Percentiles rank a stretch among this genome's conserved stretches.
These are phyloP conservation scores for Ernsta delagoae DNA, from an alignment of 2,888 invertebrate genomes.

Conservation along the genomic window DNA sequence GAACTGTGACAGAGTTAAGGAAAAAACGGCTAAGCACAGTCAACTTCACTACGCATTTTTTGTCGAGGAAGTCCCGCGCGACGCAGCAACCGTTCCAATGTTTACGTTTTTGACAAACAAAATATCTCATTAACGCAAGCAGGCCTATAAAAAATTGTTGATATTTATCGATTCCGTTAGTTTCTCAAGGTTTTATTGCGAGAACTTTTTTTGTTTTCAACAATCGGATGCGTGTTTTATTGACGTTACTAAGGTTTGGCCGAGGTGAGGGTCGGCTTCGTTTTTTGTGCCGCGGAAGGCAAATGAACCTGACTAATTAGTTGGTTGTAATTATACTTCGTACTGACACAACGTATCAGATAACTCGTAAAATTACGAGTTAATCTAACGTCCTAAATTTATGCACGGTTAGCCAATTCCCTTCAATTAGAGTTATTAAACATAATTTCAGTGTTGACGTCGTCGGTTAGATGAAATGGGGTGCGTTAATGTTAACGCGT, in stretches of 20 bases:
- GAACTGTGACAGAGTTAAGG: too few relatives aligned
- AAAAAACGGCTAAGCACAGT: neutral
- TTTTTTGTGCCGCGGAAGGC: neutral
- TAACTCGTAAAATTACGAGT: too few relatives aligned
- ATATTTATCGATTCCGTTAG: conserved; percentile 16
- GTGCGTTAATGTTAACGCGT: too few relatives aligned
- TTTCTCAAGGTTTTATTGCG: conserved; percentile 4
- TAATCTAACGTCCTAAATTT: too few relatives aligned
- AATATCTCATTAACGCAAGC: conserved; percentile 18
- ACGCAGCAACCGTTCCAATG: neutral
- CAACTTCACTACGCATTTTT: conserved; percentile 2
- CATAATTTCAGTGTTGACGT: neutral
- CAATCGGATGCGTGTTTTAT: neutral
- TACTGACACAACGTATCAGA: too few relatives aligned
- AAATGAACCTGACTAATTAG: conserved; percentile 4
- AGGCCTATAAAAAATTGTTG: conserved; percentile 13
- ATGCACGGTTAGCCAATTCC: neutral
- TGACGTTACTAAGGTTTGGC: neutral
- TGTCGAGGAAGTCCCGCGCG: neutral
- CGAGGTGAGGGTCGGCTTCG: neutral
- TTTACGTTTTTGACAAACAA: conserved; percentile 15
- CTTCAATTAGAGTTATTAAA: conserved; percentile 11
- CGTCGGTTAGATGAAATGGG: conserved; percentile 10
- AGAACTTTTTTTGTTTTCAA: conserved; percentile 7
- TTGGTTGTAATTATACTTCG: too few relatives aligned